Evolutionary conservation across 2,113 vertebrate species (phyloP), one percentile per base, ranked within the genome.

Genomic region (Gambusia holbrooki): DNA sequence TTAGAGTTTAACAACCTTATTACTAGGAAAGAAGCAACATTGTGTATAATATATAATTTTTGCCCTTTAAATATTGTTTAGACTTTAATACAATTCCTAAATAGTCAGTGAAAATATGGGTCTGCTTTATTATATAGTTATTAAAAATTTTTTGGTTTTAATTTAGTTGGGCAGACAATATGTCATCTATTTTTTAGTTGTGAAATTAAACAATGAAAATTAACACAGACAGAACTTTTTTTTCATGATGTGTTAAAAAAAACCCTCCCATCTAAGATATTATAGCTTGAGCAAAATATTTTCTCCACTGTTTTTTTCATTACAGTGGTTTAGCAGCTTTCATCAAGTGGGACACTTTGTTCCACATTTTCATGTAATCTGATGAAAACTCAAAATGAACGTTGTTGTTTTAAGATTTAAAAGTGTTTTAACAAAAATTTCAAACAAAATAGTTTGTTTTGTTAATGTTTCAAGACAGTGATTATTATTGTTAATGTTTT

Each of bases 201-300:
- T 14, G 65, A 74, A 70, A 66, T 62, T 22, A 84, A 71, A 66
- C 17, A 65, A 13, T 2, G 58, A 2, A 12, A 12, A 3, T 73
- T 0, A 63, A 40, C 2, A 63, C 5, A 19, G 10, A 29, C 62
- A 37, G 10, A 11, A 8, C 33, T 37, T 74, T 29, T 81, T 63
- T 15, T 71, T 79, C 71, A 62, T 10, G 15, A 58, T 58, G 32
- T 69, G 62, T 45, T 69, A 42, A 42, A 10, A 2, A 65, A 42
- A 42, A 58, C 48, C 48, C 30, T 30, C n/a, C 8, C 15, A 17
- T 58, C 3, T 71, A 60, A 51, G 51, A 80, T 2, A 2, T 51
- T 62, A 45, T 13, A 40, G 9, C 19, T 69, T 69, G 28, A 62
- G 5, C 28, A 33, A 15, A 32, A 3, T 69, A 30, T 33, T 54